A percentile compares a stretch with the other conserved stretches of the same genome.
These are phyloP conservation scores for Phortica okadai DNA, from an alignment of 2,888 invertebrate genomes.

Conservation along the genomic window DNA sequence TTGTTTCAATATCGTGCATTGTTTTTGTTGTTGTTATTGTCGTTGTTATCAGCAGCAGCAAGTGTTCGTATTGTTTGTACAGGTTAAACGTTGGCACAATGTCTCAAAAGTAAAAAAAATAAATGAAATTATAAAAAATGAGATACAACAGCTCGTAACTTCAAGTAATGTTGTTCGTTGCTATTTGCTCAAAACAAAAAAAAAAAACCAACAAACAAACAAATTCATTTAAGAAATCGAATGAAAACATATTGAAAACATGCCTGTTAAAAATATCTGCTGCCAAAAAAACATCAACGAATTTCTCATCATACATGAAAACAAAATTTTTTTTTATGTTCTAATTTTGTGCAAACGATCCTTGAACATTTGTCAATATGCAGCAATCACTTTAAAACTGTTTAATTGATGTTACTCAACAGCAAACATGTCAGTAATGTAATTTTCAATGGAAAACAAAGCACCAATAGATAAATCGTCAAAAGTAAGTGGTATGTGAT, in stretches of 20 bases:
- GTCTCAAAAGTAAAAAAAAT: constrained; percentile 10
- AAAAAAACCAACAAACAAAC: constrained; percentile 30
- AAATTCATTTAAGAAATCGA: constrained; percentile 22
- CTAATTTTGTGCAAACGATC: no score
- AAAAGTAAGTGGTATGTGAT: no score
- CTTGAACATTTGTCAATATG: no score
- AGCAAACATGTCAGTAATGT: no score
- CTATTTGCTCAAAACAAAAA: constrained; percentile 54
- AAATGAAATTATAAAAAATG: not conserved
- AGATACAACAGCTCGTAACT: not conserved
- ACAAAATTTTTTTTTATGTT: not conserved
- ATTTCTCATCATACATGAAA: not conserved
- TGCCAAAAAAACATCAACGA: not conserved
- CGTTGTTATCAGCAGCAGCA: constrained; percentile 47
- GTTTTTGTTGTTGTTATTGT: constrained; percentile 52
- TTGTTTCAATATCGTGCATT: constrained; percentile 60
- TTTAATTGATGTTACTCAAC: constrained; percentile 49
- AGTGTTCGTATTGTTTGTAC: constrained; percentile 37
- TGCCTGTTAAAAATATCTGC: constrained; percentile 23
- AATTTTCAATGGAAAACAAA: no score
- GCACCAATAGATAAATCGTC: no score
- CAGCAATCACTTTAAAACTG: no score
- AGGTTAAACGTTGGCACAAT: constrained; percentile 32
- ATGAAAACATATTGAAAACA: constrained; percentile 51
- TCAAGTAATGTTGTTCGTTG: constrained; percentile 44